Evolutionary conservation across 2,113 vertebrate genomes (phyloP).

Genomic region (Vidua chalybeata): DNA sequence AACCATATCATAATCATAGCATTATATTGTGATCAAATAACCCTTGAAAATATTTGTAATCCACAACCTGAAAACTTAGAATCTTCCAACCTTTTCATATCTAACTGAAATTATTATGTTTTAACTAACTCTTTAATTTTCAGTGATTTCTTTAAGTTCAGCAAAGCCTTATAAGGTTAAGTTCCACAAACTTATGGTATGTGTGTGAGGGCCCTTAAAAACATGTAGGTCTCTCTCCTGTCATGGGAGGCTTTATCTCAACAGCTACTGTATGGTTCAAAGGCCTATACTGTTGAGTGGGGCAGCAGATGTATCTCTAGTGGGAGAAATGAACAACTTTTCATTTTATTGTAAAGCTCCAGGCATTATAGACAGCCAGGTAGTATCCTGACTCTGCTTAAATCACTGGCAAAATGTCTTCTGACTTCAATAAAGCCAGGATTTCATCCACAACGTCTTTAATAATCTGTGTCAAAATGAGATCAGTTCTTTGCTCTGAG

Average conservation of each 20-base stretch:
- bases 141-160: neutral
- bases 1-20: neutral
- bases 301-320: neutral
- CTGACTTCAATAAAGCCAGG: conserved; percentile 15
- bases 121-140: neutral
- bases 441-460: conserved; percentile 31
- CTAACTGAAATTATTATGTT: neutral
- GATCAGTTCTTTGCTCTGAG: conserved; percentile 17
- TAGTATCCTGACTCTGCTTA: conserved; percentile 30
- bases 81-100: neutral
- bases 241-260: neutral
- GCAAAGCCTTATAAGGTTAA: neutral
- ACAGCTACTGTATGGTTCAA: neutral
- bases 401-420: conserved; percentile 13
- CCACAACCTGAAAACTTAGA: neutral
- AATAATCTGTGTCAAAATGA: conserved; percentile 54
- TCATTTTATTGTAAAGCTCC: neutral
- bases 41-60: neutral
- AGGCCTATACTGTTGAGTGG: neutral
- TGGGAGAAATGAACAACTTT: conserved; percentile 6
- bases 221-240: neutral
- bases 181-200: neutral
- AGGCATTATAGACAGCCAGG: neutral
- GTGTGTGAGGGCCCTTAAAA: neutral
- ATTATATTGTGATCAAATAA: neutral